Conservation (phyloP, 2,888 invertebrate species). For the Andricus curvator region DNA sequence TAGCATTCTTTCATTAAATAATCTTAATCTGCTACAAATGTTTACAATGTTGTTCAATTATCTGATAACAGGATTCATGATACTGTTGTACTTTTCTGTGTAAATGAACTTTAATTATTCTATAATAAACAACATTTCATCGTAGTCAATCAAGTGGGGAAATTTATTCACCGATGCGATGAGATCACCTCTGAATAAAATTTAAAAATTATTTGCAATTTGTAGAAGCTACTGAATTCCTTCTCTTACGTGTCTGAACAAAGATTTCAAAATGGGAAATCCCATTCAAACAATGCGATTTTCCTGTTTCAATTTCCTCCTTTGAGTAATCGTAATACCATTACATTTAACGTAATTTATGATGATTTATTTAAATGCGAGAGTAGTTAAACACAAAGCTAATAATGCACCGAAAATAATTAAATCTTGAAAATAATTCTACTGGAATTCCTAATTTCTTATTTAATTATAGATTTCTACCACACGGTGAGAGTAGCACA, state of each 20-base stretch:
- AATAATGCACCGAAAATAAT: background rate
- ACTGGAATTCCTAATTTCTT: background rate
- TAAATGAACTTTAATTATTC: background rate
- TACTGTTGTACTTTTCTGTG: background rate
- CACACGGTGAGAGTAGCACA: no score
- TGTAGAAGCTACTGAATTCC: background rate
- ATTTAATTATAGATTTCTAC: no score
- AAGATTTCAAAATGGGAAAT: no score
- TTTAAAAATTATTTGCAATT: background rate
- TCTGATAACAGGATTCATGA: background rate
- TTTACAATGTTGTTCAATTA: constrained; percentile 11
- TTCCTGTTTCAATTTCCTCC: background rate
- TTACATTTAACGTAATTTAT: background rate
- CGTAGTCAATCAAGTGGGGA: background rate
- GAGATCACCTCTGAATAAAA: background rate
- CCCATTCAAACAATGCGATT: background rate
- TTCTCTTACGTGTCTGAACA: background rate
- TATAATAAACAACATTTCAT: no score
- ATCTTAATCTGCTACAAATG: constrained; percentile 38
- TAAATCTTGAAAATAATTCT: background rate
- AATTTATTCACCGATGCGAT: background rate
- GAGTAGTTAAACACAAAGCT: no score
- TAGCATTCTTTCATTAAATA: background rate
- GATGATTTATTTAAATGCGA: no score
- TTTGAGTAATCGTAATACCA: background rate